A percentile compares a stretch with the other conserved stretches of the same genome.
These are phyloP conservation scores for Sminthopsis crassicaudata DNA, from an alignment of 2,113 vertebrate species.

Conservation along the genomic window DNA sequence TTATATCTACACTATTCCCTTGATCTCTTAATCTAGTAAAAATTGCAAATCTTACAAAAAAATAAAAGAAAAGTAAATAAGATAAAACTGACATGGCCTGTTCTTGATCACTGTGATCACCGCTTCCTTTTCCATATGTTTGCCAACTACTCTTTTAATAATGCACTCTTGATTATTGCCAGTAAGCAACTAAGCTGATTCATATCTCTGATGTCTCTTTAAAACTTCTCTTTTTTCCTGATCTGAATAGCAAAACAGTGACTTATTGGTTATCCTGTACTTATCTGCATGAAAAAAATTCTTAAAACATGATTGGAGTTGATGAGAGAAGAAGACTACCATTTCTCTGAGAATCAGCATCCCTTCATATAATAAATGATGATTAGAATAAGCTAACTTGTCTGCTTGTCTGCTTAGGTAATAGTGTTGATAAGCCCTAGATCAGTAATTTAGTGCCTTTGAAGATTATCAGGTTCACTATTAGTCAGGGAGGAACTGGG, in stretches of 20 bases:
- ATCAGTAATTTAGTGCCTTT: background rate
- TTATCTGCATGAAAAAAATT: background rate
- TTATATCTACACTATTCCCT: background rate
- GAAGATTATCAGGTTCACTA: background rate
- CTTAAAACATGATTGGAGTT: background rate
- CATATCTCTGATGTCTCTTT: background rate
- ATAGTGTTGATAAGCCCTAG: background rate
- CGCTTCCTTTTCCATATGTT: background rate
- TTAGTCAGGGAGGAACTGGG: background rate
- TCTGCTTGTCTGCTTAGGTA: background rate
- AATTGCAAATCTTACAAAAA: background rate
- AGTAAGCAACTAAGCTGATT: background rate
- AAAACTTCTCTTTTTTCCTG: background rate
- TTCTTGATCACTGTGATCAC: background rate
- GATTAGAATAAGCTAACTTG: background rate
- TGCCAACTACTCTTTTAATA: background rate
- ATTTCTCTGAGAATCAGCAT: background rate
- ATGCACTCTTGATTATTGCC: background rate
- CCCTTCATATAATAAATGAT: background rate
- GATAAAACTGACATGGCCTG: background rate
- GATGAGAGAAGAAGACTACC: background rate
- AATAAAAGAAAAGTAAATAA: background rate
- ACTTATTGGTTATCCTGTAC: background rate
- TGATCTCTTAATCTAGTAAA: background rate
- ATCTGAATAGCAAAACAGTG: background rate